A percentile compares a stretch with the other conserved stretches of the same genome.
Conservation (phyloP, 2,113 vertebrate genomes). For the Peromyscus leucopus region DNA sequence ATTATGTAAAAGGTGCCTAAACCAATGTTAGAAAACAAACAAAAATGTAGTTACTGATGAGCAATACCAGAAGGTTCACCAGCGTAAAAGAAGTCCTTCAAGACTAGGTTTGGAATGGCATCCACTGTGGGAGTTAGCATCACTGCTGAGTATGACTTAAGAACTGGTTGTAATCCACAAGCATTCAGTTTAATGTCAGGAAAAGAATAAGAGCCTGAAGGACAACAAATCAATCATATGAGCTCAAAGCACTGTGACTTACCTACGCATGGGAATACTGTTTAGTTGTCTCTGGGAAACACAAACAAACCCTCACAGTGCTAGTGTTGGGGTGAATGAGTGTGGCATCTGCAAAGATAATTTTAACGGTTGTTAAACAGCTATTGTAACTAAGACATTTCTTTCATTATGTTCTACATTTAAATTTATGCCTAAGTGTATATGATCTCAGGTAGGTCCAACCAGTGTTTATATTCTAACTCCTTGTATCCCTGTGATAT, state of each 20-base stretch:
- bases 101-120: neutral
- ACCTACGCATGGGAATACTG: neutral
- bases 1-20: neutral
- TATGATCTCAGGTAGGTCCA: neutral
- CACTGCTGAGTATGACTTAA: neutral
- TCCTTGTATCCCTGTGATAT: no score
- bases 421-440: neutral
- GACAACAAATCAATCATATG: neutral
- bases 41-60: slow-evolving; percentile 37
- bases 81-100: neutral
- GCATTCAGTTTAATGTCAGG: neutral
- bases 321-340: neutral
- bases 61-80: neutral
- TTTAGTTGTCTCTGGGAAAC: neutral
- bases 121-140: neutral
- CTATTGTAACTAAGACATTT: neutral
- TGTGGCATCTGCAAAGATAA: neutral
- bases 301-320: neutral
- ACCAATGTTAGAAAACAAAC: neutral
- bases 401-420: neutral
- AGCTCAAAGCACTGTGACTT: neutral
- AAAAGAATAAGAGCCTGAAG: slow-evolving; percentile 1
- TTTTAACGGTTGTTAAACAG: neutral
- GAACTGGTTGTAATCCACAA: slow-evolving; percentile 17
- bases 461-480: neutral